phyloP scores from a whole-genome alignment of 2,113 vertebrate genomes.

The Chloebia gouldiae region DNA sequence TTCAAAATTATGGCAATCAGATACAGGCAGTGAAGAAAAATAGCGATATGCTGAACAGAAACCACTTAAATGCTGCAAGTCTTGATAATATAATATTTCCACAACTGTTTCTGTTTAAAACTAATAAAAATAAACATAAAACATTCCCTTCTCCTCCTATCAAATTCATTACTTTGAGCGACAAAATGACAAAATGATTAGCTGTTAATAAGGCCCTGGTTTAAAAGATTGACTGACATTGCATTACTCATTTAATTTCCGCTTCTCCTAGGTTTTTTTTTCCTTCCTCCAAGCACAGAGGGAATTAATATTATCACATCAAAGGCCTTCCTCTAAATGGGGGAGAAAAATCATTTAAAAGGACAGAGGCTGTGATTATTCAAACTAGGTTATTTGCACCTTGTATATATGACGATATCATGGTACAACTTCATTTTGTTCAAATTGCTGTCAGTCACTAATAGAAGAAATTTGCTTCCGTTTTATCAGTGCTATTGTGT shows the following conservation, averaged over 20 bases:
- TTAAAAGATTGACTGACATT: constrained; percentile 91
- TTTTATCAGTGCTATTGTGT: constrained; percentile 90
- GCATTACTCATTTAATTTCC: constrained; percentile 96
- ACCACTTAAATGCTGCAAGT: constrained; percentile 68
- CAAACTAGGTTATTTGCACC: constrained; percentile 93
- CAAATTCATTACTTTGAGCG: constrained; percentile 84
- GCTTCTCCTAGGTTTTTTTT: constrained; percentile 80
- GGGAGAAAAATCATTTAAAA: constrained; percentile 94
- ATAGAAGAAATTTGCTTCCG: constrained; percentile 90
- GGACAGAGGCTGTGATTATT: constrained; percentile 95
- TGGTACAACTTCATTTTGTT: constrained; percentile 95
- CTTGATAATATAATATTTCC: constrained; percentile 75
- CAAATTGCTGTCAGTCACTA: constrained; percentile 93
- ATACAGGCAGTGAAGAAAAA: constrained; percentile 67
- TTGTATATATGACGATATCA: constrained; percentile 84
- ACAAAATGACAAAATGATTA: constrained; percentile 92
- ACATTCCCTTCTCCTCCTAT: constrained; percentile 73
- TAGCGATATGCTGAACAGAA: constrained; percentile 59
- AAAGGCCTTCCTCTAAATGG: constrained; percentile 91
- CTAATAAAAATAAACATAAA: constrained; percentile 83
- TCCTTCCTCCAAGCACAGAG: constrained; percentile 77
- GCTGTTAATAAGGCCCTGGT: constrained; percentile 90
- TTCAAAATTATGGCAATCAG: constrained; percentile 74
- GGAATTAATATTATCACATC: constrained; percentile 98
- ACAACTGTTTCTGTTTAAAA: constrained; percentile 83